Conservation (phyloP, 2,888 invertebrate species). For the Ochropleura plecta region DNA sequence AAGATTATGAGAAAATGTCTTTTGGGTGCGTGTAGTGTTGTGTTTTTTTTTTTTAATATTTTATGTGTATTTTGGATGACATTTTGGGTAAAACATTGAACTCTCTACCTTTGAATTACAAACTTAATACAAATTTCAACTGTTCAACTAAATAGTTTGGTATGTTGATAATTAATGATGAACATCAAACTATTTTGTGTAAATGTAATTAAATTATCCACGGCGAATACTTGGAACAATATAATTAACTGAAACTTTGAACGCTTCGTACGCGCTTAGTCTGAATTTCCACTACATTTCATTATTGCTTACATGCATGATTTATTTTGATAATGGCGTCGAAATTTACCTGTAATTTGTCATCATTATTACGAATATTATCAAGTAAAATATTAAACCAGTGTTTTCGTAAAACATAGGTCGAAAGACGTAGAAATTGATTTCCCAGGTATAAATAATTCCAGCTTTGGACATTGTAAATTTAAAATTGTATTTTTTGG, state of each 20-base stretch:
- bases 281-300: slow-evolving; percentile 35
- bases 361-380: background rate
- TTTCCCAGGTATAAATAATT: too few relatives aligned
- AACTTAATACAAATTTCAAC: background rate
- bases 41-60: slow-evolving; percentile 56
- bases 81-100: slow-evolving; percentile 20
- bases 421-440: background rate
- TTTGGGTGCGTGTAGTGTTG: slow-evolving; percentile 78
- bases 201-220: slow-evolving; percentile 35
- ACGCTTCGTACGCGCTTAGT: slow-evolving; percentile 4
- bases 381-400: background rate
- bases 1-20: slow-evolving; percentile 84
- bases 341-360: slow-evolving; percentile 15
- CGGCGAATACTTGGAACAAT: slow-evolving; percentile 34
- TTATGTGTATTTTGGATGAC: slow-evolving; percentile 3
- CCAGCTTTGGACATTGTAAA: too few relatives aligned
- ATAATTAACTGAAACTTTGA: slow-evolving; percentile 41
- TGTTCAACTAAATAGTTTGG: background rate
- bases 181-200: slow-evolving; percentile 16
- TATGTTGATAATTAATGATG: background rate
- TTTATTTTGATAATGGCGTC: background rate
- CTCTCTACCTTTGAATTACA: background rate
- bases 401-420: background rate
- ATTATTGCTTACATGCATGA: slow-evolving; percentile 31
- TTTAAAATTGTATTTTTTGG: too few relatives aligned